These are phyloP conservation scores for Pseudomyrmex concolor DNA, from an alignment of 1,140 invertebrate species.

Conservation along the genomic window DNA sequence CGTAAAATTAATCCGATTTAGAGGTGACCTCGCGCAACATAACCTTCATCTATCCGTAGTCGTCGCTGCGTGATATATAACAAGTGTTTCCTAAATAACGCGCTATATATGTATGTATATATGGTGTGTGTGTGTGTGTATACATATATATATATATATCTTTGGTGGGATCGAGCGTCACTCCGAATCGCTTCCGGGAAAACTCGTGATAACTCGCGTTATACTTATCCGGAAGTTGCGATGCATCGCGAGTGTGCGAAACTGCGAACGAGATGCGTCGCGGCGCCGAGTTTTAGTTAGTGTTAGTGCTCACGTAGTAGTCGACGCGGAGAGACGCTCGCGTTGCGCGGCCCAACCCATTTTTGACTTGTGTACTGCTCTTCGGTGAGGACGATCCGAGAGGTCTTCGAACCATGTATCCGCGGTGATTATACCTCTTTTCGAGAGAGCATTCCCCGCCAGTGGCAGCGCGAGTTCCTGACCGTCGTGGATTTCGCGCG, in stretches of 20 bases:
- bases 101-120: too few relatives aligned
- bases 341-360: slow-evolving; percentile 50
- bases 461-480: background rate
- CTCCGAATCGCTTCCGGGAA: too few relatives aligned
- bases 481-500: background rate
- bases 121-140: too few relatives aligned
- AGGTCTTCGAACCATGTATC: slow-evolving; percentile 11
- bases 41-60: slow-evolving; percentile 6
- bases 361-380: slow-evolving; percentile 42
- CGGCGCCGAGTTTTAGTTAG: background rate
- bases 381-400: background rate
- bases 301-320: too few relatives aligned
- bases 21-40: slow-evolving; percentile 79
- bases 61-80: too few relatives aligned
- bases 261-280: background rate
- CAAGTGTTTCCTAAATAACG: too few relatives aligned
- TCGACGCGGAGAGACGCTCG: background rate
- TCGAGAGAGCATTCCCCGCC: background rate
- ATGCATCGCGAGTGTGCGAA: too few relatives aligned
- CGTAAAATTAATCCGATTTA: slow-evolving; percentile 85
- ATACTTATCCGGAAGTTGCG: too few relatives aligned
- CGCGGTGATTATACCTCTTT: slow-evolving; percentile 21
- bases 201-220: too few relatives aligned
- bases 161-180: too few relatives aligned
- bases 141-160: too few relatives aligned